Base-by-base conservation (phyloP, 2,113 vertebrate genomes). In the Catharus minimus region DNA sequence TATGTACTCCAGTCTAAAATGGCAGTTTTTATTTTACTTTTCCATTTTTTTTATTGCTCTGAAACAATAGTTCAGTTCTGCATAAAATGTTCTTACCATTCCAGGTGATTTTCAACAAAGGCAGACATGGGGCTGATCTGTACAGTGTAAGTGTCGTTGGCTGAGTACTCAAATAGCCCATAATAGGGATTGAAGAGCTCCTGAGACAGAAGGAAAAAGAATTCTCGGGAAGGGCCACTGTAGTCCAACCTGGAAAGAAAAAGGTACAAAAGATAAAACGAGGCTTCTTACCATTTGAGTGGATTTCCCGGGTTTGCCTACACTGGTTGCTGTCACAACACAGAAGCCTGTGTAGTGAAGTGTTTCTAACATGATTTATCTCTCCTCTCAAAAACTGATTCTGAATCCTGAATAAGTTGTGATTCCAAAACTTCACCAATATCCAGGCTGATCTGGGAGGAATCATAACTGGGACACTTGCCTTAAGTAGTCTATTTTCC, bases 41-140 rank as follows among this genome's bases (percentile, higher is more conserved):
- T 77, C 46, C 21, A 13, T 77, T 39, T 75, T 67, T 58, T 38
- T 20, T 16, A 56, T 15, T 64, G 50, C 36, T 89, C 22, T 76
- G 46, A 69, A 84, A 78, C 20, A 58, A 82, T 33, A 56, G 5
- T 36, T 82, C 18, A 18, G 5, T 33, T 88, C 33, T 71, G 46
- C 26, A 38, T 43, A 66, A 66, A 82, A 85, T 19, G 7, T 61
- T 86, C 96, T 97, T 96, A 99, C 99, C 99, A 99, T 97, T 99
- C 99, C 73, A 99, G 97, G 96, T 99, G 99, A 88, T 99, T 99
- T 97, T 99, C 99, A 41, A 99, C 99, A 80, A 99, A 99, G 3
- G 99, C 99, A 28, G 99, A 99, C 99, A 99, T 99, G 76, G 99
- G 99, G 95, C 99, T 99, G 96, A 99, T 99, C 95, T 99, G 99